phyloP scores from a whole-genome alignment of 2,888 invertebrate genomes.

The Dolichomitus sp. region DNA sequence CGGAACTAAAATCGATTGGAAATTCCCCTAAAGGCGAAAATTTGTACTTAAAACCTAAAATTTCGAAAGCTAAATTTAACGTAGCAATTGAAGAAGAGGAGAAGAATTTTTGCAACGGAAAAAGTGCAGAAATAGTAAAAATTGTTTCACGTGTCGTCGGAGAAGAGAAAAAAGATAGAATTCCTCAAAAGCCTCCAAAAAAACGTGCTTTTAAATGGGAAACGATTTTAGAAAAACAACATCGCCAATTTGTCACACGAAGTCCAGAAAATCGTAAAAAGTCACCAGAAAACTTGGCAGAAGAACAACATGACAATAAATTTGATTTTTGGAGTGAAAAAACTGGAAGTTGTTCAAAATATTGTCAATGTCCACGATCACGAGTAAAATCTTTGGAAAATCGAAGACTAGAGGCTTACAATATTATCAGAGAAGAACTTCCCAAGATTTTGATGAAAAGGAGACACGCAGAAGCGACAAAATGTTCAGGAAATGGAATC shows the following conservation, averaged over 20 bases:
- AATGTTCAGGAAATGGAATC: neutral
- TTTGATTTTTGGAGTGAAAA: conserved; percentile 33
- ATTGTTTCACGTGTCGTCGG: neutral
- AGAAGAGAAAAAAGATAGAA: conserved; percentile 19
- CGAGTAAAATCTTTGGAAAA: conserved; percentile 43
- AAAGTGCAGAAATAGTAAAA: conserved; percentile 21
- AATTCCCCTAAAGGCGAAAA: neutral
- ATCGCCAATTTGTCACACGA: conserved; percentile 8
- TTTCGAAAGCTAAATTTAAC: neutral
- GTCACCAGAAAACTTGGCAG: neutral
- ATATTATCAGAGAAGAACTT: conserved; percentile 47
- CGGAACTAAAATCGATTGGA: neutral
- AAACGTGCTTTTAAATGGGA: conserved; percentile 64
- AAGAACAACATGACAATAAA: conserved; percentile 1
- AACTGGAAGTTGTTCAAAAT: conserved; percentile 11
- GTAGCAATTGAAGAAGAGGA: neutral
- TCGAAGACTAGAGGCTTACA: conserved; percentile 47
- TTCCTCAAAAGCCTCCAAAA: conserved; percentile 45
- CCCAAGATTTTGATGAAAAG: conserved; percentile 58
- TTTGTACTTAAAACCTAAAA: neutral
- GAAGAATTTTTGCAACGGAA: neutral
- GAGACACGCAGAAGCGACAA: conserved; percentile 9
- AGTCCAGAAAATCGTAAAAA: conserved; percentile 30
- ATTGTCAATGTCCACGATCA: conserved; percentile 28
- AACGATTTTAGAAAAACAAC: conserved; percentile 61